Percentiles rank a stretch among this genome's conserved stretches.
Evolutionary conservation across 92 coral and sea anemone species (phyloP).

Genomic region (Phenganax subtilis): DNA sequence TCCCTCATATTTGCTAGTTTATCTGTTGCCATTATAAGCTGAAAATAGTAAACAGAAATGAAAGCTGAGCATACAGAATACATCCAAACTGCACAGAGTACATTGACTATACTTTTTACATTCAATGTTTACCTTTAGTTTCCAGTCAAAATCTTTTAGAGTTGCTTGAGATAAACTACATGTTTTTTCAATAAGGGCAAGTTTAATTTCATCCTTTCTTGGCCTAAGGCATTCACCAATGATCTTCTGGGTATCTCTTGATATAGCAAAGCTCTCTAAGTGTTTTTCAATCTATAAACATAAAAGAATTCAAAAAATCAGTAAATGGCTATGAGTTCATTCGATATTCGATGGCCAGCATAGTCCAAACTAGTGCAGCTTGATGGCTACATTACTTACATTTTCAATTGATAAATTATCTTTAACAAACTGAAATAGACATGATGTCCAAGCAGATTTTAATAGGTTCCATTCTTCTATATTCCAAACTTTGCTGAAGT

Average conservation of each 20-base stretch:
- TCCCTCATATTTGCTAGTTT: slow-evolving; percentile 81
- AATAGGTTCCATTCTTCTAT: slow-evolving; percentile 78
- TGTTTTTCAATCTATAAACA: slow-evolving; percentile 60
- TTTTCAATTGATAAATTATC: slow-evolving; percentile 32
- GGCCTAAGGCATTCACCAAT: slow-evolving; percentile 70
- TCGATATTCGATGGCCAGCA: too few relatives aligned
- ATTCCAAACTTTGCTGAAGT: slow-evolving; percentile 74
- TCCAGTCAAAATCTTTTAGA: slow-evolving; percentile 97
- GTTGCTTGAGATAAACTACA: slow-evolving; percentile 72
- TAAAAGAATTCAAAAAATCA: background rate
- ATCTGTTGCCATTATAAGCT: slow-evolving; percentile 95
- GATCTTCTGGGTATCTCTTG: slow-evolving; percentile 69
- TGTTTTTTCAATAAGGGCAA: slow-evolving; percentile 61
- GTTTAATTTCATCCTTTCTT: slow-evolving; percentile 72
- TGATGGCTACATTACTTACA: slow-evolving; percentile 2
- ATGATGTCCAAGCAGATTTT: slow-evolving; percentile 34
- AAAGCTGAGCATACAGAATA: too few relatives aligned
- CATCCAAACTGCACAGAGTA: too few relatives aligned
- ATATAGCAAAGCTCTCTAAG: slow-evolving; percentile 58
- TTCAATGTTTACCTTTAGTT: slow-evolving; percentile 64
- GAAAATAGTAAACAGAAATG: slow-evolving; percentile 9
- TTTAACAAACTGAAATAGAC: slow-evolving; percentile 7
- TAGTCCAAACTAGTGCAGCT: too few relatives aligned
- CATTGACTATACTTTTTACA: background rate
- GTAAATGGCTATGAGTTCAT: too few relatives aligned